phyloP scores from a whole-genome alignment of 2,888 invertebrate genomes.

The Rhamnusium bicolor region DNA sequence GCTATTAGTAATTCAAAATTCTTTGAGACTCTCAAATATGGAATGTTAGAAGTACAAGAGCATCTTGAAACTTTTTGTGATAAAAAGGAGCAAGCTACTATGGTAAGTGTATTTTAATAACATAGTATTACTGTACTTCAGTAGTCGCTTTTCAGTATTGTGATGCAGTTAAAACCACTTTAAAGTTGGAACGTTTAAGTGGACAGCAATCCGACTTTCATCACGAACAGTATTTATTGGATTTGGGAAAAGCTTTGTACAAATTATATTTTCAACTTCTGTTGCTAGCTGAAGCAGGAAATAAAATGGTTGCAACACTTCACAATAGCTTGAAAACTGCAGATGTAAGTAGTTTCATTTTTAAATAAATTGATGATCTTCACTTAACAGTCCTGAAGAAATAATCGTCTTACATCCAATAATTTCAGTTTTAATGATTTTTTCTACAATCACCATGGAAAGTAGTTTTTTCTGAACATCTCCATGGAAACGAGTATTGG shows the following conservation, averaged over 20 bases:
- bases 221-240: conserved; percentile 82
- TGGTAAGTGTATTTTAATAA: conserved; percentile 72
- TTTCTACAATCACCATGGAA: too few species aligned
- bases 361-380: not conserved
- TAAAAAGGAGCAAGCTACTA: conserved; percentile 89
- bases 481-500: too few species aligned
- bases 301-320: conserved; percentile 84
- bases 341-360: conserved; percentile 68
- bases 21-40: conserved; percentile 88
- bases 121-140: not conserved
- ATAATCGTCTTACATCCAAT: too few species aligned
- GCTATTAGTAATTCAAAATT: conserved; percentile 82
- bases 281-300: conserved; percentile 89
- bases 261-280: conserved; percentile 94
- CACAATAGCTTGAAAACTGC: conserved; percentile 75
- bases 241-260: conserved; percentile 90
- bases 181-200: conserved; percentile 83
- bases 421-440: too few species aligned
- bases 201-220: conserved; percentile 74
- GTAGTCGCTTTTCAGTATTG: conserved; percentile 75
- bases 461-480: too few species aligned
- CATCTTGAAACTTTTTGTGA: conserved; percentile 96
- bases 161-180: conserved; percentile 86
- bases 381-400: not conserved
- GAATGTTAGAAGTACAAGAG: conserved; percentile 93